Evolutionary conservation across 2,888 invertebrate species (phyloP).

Genomic region (Sericinus montela): DNA sequence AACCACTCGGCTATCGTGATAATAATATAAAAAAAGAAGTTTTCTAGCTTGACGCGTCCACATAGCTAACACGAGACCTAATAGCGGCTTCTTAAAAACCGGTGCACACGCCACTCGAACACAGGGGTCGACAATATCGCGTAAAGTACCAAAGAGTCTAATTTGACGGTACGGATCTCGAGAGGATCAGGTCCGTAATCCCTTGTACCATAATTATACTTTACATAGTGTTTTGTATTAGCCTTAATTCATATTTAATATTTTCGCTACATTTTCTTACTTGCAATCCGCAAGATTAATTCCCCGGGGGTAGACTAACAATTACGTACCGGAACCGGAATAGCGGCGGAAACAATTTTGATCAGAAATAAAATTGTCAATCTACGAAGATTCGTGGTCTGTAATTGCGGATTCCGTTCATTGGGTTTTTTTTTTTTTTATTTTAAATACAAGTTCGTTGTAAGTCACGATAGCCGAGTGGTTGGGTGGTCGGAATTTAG

Average conservation of each 20-base stretch:
- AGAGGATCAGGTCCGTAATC: no score
- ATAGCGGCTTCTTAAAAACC: no score
- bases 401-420: background rate
- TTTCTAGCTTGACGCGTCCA: no score
- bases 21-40: no score
- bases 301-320: conserved; percentile 4
- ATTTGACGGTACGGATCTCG: no score
- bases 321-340: conserved; percentile 3
- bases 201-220: background rate
- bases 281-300: background rate
- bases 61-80: no score
- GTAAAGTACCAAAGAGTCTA: no score
- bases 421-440: background rate
- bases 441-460: background rate
- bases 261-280: background rate
- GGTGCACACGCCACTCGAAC: no score
- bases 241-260: background rate
- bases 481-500: no score
- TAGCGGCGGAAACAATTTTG: conserved; percentile 6
- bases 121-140: no score
- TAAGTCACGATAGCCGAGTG: no score
- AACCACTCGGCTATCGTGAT: no score
- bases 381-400: background rate
- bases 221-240: background rate
- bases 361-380: conserved; percentile 10